These are phyloP conservation scores for Phaethon lepturus DNA, from an alignment of 2,113 vertebrate species.

Conservation along the genomic window DNA sequence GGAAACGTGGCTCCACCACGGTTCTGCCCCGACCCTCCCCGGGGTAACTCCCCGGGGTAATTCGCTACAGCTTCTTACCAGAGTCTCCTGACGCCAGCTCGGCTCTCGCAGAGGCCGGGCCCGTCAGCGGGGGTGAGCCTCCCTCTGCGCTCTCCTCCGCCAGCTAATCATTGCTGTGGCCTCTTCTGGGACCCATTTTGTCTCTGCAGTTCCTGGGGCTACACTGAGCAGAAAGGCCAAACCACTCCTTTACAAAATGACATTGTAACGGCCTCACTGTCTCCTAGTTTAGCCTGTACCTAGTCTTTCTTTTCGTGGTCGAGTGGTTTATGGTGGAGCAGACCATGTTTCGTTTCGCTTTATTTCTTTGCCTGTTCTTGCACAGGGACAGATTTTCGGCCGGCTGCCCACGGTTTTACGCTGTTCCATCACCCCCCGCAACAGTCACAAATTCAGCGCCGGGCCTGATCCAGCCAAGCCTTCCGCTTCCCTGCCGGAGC, in stretches of 20 bases:
- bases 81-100: neutral
- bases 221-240: constrained; percentile 34
- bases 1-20: rapidly evolving
- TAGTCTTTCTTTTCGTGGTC: neutral
- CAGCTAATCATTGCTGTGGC: neutral
- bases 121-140: neutral
- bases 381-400: constrained; percentile 25
- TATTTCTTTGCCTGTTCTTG: constrained; percentile 32
- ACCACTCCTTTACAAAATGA: neutral
- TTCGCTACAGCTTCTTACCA: neutral
- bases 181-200: constrained; percentile 25
- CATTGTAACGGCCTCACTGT: neutral
- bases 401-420: constrained; percentile 16
- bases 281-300: neutral
- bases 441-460: neutral
- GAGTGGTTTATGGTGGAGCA: constrained; percentile 1
- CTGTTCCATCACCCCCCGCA: constrained; percentile 5
- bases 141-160: neutral
- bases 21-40: neutral
- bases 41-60: neutral
- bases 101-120: rapidly evolving
- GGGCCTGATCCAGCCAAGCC: neutral
- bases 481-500: neutral
- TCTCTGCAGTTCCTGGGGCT: constrained; percentile 23
- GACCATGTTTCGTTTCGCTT: constrained; percentile 28